These are phyloP conservation scores for Meda fulgida DNA, from an alignment of 2,797 vertebrate genomes.

Conservation along the genomic window DNA sequence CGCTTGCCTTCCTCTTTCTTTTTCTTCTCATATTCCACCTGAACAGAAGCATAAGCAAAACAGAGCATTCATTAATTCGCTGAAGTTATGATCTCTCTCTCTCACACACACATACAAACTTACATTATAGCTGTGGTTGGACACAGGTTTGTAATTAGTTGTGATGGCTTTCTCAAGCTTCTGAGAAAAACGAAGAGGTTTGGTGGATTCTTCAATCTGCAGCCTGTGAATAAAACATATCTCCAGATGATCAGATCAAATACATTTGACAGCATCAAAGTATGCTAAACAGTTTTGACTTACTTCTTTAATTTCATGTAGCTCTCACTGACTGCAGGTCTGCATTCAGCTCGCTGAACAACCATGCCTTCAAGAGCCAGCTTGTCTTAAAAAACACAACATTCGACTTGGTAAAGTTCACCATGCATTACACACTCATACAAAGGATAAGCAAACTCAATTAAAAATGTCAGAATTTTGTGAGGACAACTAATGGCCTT, in stretches of 20 bases:
- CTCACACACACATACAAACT: slow-evolving; percentile 62
- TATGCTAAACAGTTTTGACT: slow-evolving; percentile 47
- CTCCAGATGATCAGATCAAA: not conserved
- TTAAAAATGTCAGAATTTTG: not conserved
- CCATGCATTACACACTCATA: slow-evolving; percentile 7
- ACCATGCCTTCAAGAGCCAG: slow-evolving; percentile 94
- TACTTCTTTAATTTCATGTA: slow-evolving; percentile 98
- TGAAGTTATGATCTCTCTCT: not conserved
- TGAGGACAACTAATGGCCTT: slow-evolving; percentile 33
- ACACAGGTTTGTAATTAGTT: slow-evolving; percentile 94
- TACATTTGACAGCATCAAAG: not conserved
- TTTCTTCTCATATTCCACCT: slow-evolving; percentile 87
- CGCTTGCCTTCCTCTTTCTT: slow-evolving; percentile 94
- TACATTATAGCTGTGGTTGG: slow-evolving; percentile 94
- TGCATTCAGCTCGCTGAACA: slow-evolving; percentile 96
- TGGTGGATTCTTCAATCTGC: slow-evolving; percentile 95
- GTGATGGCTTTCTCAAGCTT: slow-evolving; percentile 92
- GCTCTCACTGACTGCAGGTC: slow-evolving; percentile 91
- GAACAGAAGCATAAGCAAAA: slow-evolving; percentile 46
- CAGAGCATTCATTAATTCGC: not conserved
- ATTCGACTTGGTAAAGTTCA: not conserved
- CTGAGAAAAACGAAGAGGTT: slow-evolving; percentile 90
- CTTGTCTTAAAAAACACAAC: slow-evolving; percentile 80
- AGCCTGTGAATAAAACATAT: slow-evolving; percentile 75
- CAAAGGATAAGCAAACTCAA: not conserved